phyloP scores from a whole-genome alignment of 2,888 invertebrate species.

The Cantharis flavilabris region DNA sequence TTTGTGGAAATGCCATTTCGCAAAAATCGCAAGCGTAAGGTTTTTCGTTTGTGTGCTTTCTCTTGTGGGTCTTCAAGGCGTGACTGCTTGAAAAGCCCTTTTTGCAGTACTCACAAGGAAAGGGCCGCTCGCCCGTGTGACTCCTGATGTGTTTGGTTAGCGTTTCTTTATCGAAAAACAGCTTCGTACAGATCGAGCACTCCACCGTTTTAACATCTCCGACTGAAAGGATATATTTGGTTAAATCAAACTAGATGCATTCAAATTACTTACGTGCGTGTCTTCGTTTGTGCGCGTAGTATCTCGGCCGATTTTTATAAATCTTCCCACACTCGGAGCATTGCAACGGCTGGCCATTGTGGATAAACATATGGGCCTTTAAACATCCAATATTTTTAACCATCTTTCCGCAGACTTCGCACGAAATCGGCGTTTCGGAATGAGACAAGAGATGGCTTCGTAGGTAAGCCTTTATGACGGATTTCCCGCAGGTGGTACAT shows the following conservation, averaged over 20 bases:
- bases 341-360: not conserved
- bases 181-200: not conserved
- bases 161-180: not conserved
- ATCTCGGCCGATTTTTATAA: not conserved
- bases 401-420: not conserved
- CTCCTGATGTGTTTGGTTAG: conserved; percentile 22
- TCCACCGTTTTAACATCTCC: not conserved
- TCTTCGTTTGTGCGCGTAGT: not conserved
- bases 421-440: not conserved
- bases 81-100: conserved; percentile 23
- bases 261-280: not conserved
- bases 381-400: not conserved
- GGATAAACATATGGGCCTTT: not conserved
- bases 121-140: conserved; percentile 25
- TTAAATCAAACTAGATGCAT: not conserved
- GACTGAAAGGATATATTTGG: not conserved
- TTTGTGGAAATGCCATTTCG: conserved; percentile 21
- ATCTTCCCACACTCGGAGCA: not conserved
- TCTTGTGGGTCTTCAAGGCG: conserved; percentile 19
- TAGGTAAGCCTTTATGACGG: not conserved
- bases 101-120: conserved; percentile 19
- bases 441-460: not conserved
- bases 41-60: conserved; percentile 26
- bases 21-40: conserved; percentile 23
- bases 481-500: not conserved